These are phyloP conservation scores for Drosophila infuscata DNA, from an alignment of 2,888 invertebrate genomes.

Conservation along the genomic window DNA sequence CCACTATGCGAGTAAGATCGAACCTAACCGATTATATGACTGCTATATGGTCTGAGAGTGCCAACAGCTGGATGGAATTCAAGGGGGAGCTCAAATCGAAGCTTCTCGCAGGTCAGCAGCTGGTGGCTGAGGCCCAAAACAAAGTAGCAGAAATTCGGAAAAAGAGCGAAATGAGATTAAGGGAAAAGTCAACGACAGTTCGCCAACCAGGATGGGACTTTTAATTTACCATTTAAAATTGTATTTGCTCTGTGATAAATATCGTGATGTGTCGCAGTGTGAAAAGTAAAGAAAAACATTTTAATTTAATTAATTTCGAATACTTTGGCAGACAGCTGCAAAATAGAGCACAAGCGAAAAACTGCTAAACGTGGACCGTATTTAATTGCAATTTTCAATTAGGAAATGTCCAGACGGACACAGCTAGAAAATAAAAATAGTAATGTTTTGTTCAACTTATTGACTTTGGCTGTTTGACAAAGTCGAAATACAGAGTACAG, in stretches of 20 bases:
- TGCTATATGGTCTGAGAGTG: not conserved
- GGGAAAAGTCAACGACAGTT: not conserved
- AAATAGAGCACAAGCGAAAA: slow-evolving; percentile 22
- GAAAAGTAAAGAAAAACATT: slow-evolving; percentile 18
- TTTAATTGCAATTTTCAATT: slow-evolving; percentile 75
- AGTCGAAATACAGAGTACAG: slow-evolving; percentile 5
- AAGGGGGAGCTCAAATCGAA: slow-evolving; percentile 10
- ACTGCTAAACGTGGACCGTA: slow-evolving; percentile 23
- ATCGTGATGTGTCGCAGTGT: slow-evolving; percentile 9
- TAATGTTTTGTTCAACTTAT: slow-evolving; percentile 12
- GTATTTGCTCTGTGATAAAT: slow-evolving; percentile 20
- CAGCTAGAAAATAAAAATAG: slow-evolving; percentile 21
- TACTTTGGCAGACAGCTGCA: slow-evolving; percentile 32
- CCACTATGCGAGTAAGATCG: not conserved
- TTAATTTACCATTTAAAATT: not conserved
- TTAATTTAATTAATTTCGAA: slow-evolving; percentile 67
- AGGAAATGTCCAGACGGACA: slow-evolving; percentile 44
- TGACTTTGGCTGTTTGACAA: slow-evolving; percentile 50
- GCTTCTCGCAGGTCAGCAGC: slow-evolving; percentile 4
- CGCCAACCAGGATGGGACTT: not conserved
- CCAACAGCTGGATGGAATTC: not conserved
- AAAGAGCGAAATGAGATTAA: not conserved
- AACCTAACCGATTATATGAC: not conserved
- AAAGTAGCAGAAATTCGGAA: slow-evolving; percentile 11
- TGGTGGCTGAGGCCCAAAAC: not conserved